Evolutionary conservation across 1,140 invertebrate species (phyloP).

Genomic region (Platyura marginata): DNA sequence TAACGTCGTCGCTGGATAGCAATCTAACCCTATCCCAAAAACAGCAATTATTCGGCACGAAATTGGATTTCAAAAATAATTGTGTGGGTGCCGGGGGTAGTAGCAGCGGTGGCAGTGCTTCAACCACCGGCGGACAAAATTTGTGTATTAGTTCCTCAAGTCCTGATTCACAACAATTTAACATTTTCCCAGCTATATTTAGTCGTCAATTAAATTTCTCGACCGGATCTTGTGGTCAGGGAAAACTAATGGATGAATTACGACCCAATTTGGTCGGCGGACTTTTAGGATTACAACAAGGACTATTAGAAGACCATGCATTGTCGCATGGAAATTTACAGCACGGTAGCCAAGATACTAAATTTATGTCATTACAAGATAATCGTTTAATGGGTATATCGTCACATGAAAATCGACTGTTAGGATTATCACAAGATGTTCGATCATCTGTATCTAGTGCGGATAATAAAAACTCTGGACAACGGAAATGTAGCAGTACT

Average conservation of each 20-base stretch:
- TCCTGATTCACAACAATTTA: constrained; percentile 54
- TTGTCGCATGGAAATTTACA: constrained; percentile 30
- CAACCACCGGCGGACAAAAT: constrained; percentile 19
- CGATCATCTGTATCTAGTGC: constrained; percentile 23
- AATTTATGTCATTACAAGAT: constrained; percentile 30
- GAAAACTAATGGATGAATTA: constrained; percentile 52
- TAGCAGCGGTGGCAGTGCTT: constrained; percentile 8
- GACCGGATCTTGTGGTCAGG: constrained; percentile 42
- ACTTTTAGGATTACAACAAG: constrained; percentile 46
- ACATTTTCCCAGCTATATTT: constrained; percentile 76
- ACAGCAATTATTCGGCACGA: constrained; percentile 17
- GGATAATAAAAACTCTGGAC: constrained; percentile 31
- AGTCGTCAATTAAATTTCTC: constrained; percentile 69
- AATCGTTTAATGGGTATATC: constrained; percentile 27
- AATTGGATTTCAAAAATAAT: constrained; percentile 33
- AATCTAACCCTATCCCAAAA: background rate
- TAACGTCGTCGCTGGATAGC: background rate
- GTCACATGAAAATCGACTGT: constrained; percentile 24
- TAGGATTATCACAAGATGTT: constrained; percentile 23
- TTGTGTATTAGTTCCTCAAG: constrained; percentile 9
- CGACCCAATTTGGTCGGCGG: constrained; percentile 60
- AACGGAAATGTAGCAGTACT: constrained; percentile 58
- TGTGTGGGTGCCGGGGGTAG: background rate
- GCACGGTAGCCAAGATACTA: constrained; percentile 19
- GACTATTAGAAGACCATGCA: constrained; percentile 58